A percentile compares a stretch with the other conserved stretches of the same genome.
phyloP scores from a whole-genome alignment of 2,797 vertebrate genomes.

The Smutsia temminckii region DNA sequence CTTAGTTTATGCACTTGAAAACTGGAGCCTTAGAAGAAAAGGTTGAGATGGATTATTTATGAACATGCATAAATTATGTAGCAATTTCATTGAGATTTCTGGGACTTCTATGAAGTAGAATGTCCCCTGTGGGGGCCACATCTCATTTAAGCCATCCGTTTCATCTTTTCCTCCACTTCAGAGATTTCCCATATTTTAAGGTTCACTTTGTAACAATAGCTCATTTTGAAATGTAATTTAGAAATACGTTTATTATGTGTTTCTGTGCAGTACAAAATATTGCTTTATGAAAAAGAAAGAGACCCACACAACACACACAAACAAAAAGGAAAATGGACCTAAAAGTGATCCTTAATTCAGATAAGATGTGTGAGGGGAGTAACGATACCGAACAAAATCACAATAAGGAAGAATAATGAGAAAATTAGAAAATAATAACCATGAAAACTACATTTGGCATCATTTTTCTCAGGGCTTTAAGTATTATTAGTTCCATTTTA shows the following conservation, averaged over 20 bases:
- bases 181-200: conserved; percentile 52
- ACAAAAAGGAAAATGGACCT: not conserved
- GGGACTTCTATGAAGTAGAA: conserved; percentile 47
- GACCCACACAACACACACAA: not conserved
- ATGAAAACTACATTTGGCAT: not conserved
- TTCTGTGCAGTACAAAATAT: conserved; percentile 24
- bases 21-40: conserved; percentile 58
- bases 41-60: conserved; percentile 50
- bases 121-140: conserved; percentile 48
- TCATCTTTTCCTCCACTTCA: conserved; percentile 58
- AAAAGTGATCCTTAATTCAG: not conserved
- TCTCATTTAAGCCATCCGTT: conserved; percentile 44
- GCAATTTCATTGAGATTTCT: conserved; percentile 43
- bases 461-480: not conserved
- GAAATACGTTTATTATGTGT: conserved; percentile 42
- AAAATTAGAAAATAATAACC: not conserved
- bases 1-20: conserved; percentile 37
- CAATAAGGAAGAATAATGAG: not conserved
- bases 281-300: conserved; percentile 1
- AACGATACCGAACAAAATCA: not conserved
- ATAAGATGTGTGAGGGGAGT: not conserved
- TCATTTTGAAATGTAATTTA: conserved; percentile 65
- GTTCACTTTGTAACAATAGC: conserved; percentile 61
- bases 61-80: conserved; percentile 31
- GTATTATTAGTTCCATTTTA: not conserved